Evolutionary conservation across 2,113 vertebrate species (phyloP), one percentile per base, ranked within the genome.

Genomic region (Donacobius atricapilla): DNA sequence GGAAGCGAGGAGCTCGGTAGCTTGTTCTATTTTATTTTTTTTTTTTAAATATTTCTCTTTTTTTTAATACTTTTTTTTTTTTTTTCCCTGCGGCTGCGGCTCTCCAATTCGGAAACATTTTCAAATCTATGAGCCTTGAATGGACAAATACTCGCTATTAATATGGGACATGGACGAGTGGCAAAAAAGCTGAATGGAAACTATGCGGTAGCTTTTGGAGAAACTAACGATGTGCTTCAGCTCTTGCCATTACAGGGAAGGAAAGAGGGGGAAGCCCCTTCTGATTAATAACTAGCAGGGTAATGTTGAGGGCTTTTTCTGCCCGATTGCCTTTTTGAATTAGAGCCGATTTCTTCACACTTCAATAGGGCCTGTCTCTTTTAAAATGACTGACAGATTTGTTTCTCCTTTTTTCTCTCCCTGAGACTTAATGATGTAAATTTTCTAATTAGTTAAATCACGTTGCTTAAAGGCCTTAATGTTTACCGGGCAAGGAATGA

Each of bases 401-500:
- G 97, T 97, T 97, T 97, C 97, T 97, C 95, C 91, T 97, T 97
- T 95, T 96, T 96, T 97, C 95, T 97, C 97, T 98, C 97, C 97
- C 98, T 96, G 98, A 98, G 98, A 98, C 98, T 98, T 98, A 98
- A 98, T 98, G 98, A 99, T 98, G 98, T 98, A 98, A 98, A 98
- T 98, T 98, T 98, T 98, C 98, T 99, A 99, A 99, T 99, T 98
- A 98, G 98, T 98, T 98, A 98, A 98, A 99, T 98, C 98, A 98
- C 98, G 98, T 98, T 96, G 98, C 98, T 98, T 97, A 98, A 98
- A 97, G 98, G 98, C 97, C 97, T 97, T 98, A 98, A 98, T 98
- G 98, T 98, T 97, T 98, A 98, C 96, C 94, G 80, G 97, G 96
- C 95, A 97, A 98, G 97, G 95, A 96, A 96, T 64, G 97, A 97